Base-by-base conservation (phyloP, 2,113 vertebrate genomes). In the Poecile atricapillus region DNA sequence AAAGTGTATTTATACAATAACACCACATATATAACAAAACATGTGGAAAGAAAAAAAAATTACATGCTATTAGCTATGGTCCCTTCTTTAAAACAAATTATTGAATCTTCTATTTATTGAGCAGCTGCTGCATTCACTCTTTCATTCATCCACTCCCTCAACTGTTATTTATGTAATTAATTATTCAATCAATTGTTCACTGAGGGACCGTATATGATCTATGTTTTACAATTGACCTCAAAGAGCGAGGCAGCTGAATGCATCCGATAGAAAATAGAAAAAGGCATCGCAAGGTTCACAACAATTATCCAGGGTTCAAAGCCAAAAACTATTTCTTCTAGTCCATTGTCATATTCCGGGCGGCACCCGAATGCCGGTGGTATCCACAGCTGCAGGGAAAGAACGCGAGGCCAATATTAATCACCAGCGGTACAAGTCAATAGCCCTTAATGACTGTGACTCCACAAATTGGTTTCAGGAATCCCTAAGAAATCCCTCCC, bases 241-340 rank as follows among this genome's bases (percentile, higher is more conserved):
- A 99, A 99, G 76, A 99, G 99, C 4, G 99, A 99, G 86, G 99
- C 99, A 49, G 99, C 99, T 63, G 99, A 99, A 76, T 99, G 99
- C 99, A 99, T 99, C 47, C 99, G 98, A 95, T 99, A 99, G 97
- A 99, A 99, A 97, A 99, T 99, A 91, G 98, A 99, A 90, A 99
- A 98, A 47, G 99, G 99, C 97, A 99, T 98, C 1, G 99, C 99
- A 75, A 99, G 98, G 97, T 99, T 99, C 95, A 99, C 99, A 96
- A 99, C 98, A 65, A 98, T 98, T 94, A 98, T 99, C 99, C 99
- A 99, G 71, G 98, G 98, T 96, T 98, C 97, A 97, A 99, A 99
- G 95, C 99, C 99, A 87, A 99, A 99, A 24, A 98, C 98, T 20
- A 98, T 98, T 97, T 99, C 98, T 97, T 99, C 99, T 47, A 99